Conservation (phyloP, 2,113 vertebrate genomes). For the Rhipidura dahli region DNA sequence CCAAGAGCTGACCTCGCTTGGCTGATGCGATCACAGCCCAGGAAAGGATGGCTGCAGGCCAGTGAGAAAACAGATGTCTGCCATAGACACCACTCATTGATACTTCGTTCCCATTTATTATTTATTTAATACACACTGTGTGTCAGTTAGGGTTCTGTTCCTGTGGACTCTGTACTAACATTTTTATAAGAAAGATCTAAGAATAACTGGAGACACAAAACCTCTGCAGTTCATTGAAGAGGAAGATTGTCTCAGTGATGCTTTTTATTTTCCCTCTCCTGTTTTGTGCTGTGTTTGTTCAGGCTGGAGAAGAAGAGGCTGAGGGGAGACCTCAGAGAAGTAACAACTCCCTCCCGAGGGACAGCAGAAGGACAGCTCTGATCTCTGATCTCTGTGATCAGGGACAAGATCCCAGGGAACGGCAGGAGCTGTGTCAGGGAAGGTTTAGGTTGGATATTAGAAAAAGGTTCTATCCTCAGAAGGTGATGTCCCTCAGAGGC, state of each 20-base stretch:
- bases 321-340: neutral
- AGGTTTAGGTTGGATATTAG: neutral
- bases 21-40: neutral
- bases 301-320: neutral
- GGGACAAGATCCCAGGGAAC: neutral
- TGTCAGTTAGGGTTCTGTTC: neutral
- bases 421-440: neutral
- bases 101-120: constrained; percentile 39
- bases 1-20: neutral
- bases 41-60: constrained; percentile 18
- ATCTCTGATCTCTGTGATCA: neutral
- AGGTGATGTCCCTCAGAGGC: neutral
- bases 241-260: neutral
- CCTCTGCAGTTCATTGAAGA: neutral
- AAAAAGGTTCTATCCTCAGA: neutral
- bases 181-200: neutral
- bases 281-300: neutral
- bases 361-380: neutral
- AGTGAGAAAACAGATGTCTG: constrained; percentile 23
- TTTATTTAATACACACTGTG: constrained; percentile 11
- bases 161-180: neutral
- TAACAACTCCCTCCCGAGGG: neutral
- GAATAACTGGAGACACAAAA: neutral
- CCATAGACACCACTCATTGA: constrained; percentile 19
- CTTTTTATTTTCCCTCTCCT: fast-evolving